phyloP scores from a whole-genome alignment of 2,797 vertebrate species.

The Harpagifer antarcticus region DNA sequence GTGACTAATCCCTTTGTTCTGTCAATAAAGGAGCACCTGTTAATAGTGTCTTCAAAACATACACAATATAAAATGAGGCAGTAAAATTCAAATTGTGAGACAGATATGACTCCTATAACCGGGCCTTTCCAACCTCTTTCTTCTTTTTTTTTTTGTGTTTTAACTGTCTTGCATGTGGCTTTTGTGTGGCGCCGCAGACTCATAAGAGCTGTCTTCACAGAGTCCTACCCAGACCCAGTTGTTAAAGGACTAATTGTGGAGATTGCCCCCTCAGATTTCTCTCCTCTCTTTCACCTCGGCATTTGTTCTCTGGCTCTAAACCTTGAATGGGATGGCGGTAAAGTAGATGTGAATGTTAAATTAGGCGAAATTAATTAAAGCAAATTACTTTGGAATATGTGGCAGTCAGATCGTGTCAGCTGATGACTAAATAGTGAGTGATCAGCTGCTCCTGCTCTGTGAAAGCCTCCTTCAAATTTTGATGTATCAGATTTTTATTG shows the following conservation, averaged over 20 bases:
- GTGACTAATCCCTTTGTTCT: conserved; percentile 85
- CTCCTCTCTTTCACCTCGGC: conserved; percentile 90
- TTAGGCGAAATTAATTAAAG: conserved; percentile 97
- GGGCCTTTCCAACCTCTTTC: conserved; percentile 53
- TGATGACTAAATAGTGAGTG: conserved; percentile 92
- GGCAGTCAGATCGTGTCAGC: conserved; percentile 86
- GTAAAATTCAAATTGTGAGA: conserved; percentile 85
- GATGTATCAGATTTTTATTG: conserved; percentile 53
- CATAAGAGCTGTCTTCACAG: conserved; percentile 90
- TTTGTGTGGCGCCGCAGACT: conserved; percentile 89
- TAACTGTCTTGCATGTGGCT: conserved; percentile 87
- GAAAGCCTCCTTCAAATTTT: conserved; percentile 58
- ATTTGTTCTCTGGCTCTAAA: conserved; percentile 90
- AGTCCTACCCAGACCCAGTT: conserved; percentile 91
- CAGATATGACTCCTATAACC: conserved; percentile 88
- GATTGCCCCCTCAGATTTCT: conserved; percentile 88
- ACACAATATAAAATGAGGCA: conserved; percentile 86
- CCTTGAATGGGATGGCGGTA: conserved; percentile 94
- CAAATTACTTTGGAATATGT: conserved; percentile 96
- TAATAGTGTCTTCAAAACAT: conserved; percentile 85
- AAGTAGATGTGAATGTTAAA: conserved; percentile 95
- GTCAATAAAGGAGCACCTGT: conserved; percentile 89
- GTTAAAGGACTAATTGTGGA: conserved; percentile 97
- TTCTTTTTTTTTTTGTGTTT: conserved; percentile 72
- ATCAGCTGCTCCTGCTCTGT: conserved; percentile 91